Percentiles rank a stretch among this genome's conserved stretches.
These are phyloP conservation scores for Oostethus manadensis DNA, from an alignment of 2,113 vertebrate species.

Conservation along the genomic window DNA sequence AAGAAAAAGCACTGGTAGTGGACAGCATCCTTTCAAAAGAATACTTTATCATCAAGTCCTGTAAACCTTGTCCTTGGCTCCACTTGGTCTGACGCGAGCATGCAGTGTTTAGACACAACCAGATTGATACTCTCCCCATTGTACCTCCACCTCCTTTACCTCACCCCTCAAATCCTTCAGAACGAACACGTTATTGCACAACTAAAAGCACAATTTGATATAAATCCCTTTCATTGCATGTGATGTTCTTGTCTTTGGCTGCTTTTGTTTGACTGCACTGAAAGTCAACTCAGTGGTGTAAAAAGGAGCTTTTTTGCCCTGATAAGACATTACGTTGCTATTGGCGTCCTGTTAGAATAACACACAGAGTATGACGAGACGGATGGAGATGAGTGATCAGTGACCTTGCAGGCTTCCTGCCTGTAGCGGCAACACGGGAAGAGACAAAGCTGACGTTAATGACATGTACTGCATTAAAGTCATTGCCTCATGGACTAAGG, in stretches of 20 bases:
- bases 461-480: not conserved
- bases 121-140: constrained; percentile 47
- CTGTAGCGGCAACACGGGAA: constrained; percentile 25
- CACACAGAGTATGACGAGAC: constrained; percentile 21
- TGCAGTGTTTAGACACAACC: constrained; percentile 66
- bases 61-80: constrained; percentile 56
- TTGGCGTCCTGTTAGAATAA: constrained; percentile 48
- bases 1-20: constrained; percentile 2
- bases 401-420: constrained; percentile 34
- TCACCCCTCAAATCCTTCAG: constrained; percentile 18
- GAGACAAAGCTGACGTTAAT: not conserved
- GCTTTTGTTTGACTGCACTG: constrained; percentile 27
- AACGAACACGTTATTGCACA: constrained; percentile 38
- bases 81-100: constrained; percentile 52
- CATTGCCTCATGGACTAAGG: not conserved
- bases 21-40: constrained; percentile 39
- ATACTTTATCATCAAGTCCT: constrained; percentile 19
- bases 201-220: constrained; percentile 45
- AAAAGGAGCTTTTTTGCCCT: constrained; percentile 25
- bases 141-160: constrained; percentile 27
- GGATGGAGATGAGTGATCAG: constrained; percentile 43
- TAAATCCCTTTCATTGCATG: constrained; percentile 22
- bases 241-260: constrained; percentile 25
- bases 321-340: constrained; percentile 38
- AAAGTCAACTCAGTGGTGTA: constrained; percentile 39